Evolutionary conservation across 2,797 vertebrate species (phyloP).

Genomic region (Sphenopsis melanotis): DNA sequence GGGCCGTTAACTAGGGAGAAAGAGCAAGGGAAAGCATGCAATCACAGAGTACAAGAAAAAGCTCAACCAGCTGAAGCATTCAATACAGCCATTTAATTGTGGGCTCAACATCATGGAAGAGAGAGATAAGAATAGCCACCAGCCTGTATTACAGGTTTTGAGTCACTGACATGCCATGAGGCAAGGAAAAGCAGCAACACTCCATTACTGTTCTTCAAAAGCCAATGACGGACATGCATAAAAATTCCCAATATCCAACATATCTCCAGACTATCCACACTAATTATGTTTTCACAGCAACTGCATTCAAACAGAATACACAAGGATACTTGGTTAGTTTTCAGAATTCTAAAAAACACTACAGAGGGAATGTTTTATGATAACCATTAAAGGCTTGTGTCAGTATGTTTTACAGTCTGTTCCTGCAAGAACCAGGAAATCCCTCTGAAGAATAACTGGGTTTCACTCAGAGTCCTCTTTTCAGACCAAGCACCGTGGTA

Average conservation of each 20-base stretch:
- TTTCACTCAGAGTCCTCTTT: not conserved
- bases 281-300: not conserved
- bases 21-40: not conserved
- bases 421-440: conserved; percentile 13
- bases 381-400: not conserved
- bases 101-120: not conserved
- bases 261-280: not conserved
- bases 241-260: not conserved
- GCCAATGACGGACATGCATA: accelerated
- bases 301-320: not conserved
- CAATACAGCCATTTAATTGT: conserved; percentile 13
- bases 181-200: not conserved
- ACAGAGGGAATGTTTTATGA: not conserved
- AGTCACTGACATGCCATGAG: not conserved
- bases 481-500: not conserved
- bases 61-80: not conserved
- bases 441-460: not conserved
- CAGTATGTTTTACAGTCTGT: not conserved
- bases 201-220: not conserved
- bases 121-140: not conserved
- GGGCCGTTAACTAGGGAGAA: not conserved
- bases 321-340: not conserved
- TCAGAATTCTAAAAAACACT: not conserved
- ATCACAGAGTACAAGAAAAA: not conserved
- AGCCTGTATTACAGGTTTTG: not conserved